These are phyloP conservation scores for Drosophila simulans DNA, from an alignment of 1,140 invertebrate genomes.

Conservation along the genomic window DNA sequence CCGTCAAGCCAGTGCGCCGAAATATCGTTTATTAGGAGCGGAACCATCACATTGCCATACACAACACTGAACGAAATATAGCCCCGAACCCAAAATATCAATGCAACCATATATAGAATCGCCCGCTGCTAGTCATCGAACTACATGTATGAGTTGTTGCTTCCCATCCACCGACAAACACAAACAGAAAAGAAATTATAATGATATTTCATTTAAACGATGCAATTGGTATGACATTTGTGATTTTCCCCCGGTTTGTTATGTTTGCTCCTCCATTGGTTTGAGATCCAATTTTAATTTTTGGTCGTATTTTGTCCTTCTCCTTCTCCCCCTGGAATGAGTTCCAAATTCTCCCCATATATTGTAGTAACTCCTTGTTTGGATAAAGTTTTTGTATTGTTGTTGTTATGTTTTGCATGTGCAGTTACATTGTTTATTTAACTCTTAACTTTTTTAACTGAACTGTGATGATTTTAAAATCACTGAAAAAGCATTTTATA, in stretches of 20 bases:
- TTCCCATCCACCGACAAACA: conserved; percentile 36
- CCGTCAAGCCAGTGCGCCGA: conserved; percentile 55
- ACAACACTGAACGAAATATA: conserved; percentile 28
- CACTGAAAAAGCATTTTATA: neutral
- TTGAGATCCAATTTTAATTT: conserved; percentile 2
- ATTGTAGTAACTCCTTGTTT: conserved; percentile 3
- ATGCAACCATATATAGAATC: neutral
- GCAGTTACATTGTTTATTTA: conserved; percentile 24
- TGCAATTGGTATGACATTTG: conserved; percentile 73
- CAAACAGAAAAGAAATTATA: conserved; percentile 21
- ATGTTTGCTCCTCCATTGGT: conserved; percentile 14
- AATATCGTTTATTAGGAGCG: conserved; percentile 75
- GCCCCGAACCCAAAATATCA: conserved; percentile 11
- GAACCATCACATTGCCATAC: conserved; percentile 54
- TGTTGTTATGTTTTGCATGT: conserved; percentile 81
- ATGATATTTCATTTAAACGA: conserved; percentile 42
- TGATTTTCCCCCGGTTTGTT: conserved; percentile 23
- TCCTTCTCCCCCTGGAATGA: conserved; percentile 14
- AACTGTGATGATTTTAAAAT: neutral
- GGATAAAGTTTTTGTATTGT: conserved; percentile 60
- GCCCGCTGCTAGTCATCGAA: conserved; percentile 37
- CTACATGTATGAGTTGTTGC: conserved; percentile 30
- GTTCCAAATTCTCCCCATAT: neutral
- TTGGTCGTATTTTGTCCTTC: neutral
- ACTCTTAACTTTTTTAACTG: neutral